Evolutionary conservation across 2,888 invertebrate genomes (phyloP).

Genomic region (Zaprionus obscuricornis): DNA sequence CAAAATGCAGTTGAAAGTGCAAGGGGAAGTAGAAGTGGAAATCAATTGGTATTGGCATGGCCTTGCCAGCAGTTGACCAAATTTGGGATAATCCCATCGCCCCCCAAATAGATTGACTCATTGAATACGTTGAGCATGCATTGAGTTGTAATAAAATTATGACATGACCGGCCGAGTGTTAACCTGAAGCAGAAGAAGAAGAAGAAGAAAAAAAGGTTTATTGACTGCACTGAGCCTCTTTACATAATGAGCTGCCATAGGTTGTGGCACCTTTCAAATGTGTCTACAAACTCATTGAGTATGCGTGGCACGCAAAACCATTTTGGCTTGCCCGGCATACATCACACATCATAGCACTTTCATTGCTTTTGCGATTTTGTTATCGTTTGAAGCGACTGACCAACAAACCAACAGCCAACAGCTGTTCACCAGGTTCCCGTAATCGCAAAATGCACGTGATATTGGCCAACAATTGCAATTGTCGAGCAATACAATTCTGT

Average conservation of each 20-base stretch:
- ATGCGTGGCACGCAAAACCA: conserved; percentile 57
- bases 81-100: conserved; percentile 14
- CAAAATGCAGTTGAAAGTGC: conserved; percentile 35
- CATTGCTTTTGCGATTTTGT: conserved; percentile 63
- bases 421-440: conserved; percentile 2
- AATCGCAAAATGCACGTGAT: conserved; percentile 54
- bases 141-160: conserved; percentile 63
- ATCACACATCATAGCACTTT: conserved; percentile 60
- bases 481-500: conserved; percentile 41
- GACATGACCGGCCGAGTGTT: conserved; percentile 52
- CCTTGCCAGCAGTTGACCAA: conserved; percentile 51
- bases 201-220: conserved; percentile 68
- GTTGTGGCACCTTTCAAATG: conserved; percentile 46
- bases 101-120: conserved; percentile 19
- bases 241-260: conserved; percentile 63
- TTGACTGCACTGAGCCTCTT: conserved; percentile 55
- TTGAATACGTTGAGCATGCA: conserved; percentile 34
- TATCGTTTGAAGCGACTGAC: conserved; percentile 55
- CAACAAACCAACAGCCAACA: conserved; percentile 12
- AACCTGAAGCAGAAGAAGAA: no score
- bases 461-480: conserved; percentile 52
- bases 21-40: conserved; percentile 1
- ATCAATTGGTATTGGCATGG: conserved; percentile 14
- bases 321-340: conserved; percentile 29
- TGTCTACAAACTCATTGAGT: conserved; percentile 59